Conservation (phyloP, 2,113 vertebrate species). For the Eupsittula cactorum region DNA sequence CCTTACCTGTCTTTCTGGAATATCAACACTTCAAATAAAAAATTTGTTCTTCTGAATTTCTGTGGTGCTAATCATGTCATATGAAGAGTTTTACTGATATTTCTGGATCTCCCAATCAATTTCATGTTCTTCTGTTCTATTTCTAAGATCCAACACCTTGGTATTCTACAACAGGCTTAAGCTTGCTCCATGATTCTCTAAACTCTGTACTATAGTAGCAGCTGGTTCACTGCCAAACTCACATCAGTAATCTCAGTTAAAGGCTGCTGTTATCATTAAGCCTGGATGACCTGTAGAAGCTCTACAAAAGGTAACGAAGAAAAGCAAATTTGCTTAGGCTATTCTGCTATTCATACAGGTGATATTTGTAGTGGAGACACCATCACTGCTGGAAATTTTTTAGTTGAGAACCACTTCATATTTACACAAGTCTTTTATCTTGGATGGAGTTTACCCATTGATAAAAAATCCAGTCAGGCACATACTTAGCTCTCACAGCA, state of each 20-base stretch:
- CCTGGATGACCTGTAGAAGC: not conserved
- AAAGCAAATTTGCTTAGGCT: not conserved
- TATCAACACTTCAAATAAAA: not conserved
- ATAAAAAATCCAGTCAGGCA: not conserved
- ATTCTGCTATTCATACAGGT: not conserved
- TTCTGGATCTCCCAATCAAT: not conserved
- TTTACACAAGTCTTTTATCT: not conserved
- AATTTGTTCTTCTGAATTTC: not conserved
- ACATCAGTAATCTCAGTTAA: not conserved
- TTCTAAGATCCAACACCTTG: not conserved
- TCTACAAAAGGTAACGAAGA: not conserved
- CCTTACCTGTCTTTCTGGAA: not conserved
- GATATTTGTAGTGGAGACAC: not conserved
- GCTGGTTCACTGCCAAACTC: not conserved
- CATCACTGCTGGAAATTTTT: not conserved
- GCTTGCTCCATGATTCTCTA: not conserved
- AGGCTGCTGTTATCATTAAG: not conserved
- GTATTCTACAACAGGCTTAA: not conserved
- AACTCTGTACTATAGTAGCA: not conserved
- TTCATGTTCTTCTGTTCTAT: not conserved
- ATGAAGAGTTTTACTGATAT: not conserved
- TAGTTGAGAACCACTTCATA: not conserved
- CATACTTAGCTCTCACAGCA: not conserved
- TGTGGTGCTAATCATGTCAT: not conserved
- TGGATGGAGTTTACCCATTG: not conserved